Evolutionary conservation across 2,888 invertebrate genomes (phyloP).

Genomic region (Agrotis exclamationis): DNA sequence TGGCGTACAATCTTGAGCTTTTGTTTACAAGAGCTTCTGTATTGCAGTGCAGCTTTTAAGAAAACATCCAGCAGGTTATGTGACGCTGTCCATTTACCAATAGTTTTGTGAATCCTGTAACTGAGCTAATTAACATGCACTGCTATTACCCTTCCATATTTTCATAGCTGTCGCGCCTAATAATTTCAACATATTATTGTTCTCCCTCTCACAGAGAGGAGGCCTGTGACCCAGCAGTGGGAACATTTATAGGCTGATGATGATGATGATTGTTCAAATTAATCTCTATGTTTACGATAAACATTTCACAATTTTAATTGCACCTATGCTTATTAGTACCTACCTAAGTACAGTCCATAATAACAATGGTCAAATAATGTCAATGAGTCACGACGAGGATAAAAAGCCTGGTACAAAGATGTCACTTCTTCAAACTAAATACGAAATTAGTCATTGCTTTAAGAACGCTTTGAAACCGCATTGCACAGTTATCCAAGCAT

Average conservation of each 20-base stretch:
- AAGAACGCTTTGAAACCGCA: slow-evolving; percentile 51
- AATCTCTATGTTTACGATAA: neutral
- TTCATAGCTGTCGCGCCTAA: too few species aligned
- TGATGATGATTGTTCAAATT: too few species aligned
- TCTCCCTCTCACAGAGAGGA: too few species aligned
- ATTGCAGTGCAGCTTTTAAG: slow-evolving; percentile 2
- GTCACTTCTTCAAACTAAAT: slow-evolving; percentile 51
- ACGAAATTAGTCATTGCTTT: slow-evolving; percentile 64
- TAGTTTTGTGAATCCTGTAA: too few species aligned
- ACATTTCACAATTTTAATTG: neutral
- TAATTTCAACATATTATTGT: too few species aligned
- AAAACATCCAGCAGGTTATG: neutral
- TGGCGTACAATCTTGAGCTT: neutral
- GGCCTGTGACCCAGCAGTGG: too few species aligned
- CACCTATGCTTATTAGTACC: slow-evolving; percentile 1
- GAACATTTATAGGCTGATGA: too few species aligned
- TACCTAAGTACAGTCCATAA: slow-evolving; percentile 33
- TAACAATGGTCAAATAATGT: slow-evolving; percentile 52
- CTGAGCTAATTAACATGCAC: too few species aligned
- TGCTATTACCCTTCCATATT: too few species aligned
- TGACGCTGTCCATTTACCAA: neutral
- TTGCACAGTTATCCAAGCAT: slow-evolving; percentile 58
- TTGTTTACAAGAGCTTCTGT: slow-evolving; percentile 14
- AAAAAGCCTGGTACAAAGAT: slow-evolving; percentile 31
- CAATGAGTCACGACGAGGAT: slow-evolving; percentile 57